Evolutionary conservation across 2,888 invertebrate genomes (phyloP).

Genomic region (Thymelicus sylvestris): DNA sequence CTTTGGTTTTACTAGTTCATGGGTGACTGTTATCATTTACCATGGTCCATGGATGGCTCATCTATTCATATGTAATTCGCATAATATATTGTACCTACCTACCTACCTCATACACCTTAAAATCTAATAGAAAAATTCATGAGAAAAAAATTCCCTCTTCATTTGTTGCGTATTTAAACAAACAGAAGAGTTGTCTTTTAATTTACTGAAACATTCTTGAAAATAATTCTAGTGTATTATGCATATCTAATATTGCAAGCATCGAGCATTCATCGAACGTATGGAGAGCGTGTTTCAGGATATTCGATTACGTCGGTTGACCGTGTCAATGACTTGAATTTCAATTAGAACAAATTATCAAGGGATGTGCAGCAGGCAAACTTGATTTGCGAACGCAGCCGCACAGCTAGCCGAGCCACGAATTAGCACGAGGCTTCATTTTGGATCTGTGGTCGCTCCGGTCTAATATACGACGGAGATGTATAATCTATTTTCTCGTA

Average conservation of each 20-base stretch:
- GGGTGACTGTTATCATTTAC: too few species aligned
- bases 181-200: too few species aligned
- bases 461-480: constrained; percentile 47
- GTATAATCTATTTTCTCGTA: constrained; percentile 48
- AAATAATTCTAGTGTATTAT: neutral
- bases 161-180: too few species aligned
- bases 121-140: too few species aligned
- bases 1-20: too few species aligned
- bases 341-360: constrained; percentile 87
- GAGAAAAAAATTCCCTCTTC: too few species aligned
- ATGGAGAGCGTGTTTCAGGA: constrained; percentile 60
- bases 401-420: constrained; percentile 49
- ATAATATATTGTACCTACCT: too few species aligned
- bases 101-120: too few species aligned
- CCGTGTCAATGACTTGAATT: constrained; percentile 88
- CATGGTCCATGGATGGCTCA: too few species aligned
- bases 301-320: constrained; percentile 84
- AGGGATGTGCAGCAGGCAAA: constrained; percentile 77
- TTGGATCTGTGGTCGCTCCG: constrained; percentile 47
- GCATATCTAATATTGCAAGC: constrained; percentile 23
- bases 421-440: constrained; percentile 47
- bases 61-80: too few species aligned
- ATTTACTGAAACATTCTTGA: neutral
- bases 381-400: constrained; percentile 78
- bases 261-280: constrained; percentile 44